A percentile compares a stretch with the other conserved stretches of the same genome.
These are phyloP conservation scores for Harpalus rufipes DNA, from an alignment of 2,888 invertebrate species.

Conservation along the genomic window DNA sequence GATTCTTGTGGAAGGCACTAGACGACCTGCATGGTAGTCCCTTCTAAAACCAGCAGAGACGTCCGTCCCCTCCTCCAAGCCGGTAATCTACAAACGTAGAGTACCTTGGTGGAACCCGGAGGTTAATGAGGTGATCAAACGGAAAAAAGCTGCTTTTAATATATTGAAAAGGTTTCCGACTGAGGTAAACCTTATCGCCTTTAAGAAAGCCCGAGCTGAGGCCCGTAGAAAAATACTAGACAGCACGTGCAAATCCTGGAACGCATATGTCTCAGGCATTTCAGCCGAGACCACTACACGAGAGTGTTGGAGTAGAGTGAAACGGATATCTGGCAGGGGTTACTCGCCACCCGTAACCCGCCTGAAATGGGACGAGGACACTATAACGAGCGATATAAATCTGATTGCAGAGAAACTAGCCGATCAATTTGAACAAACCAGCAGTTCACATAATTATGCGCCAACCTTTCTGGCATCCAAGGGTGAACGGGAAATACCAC, in stretches of 20 bases:
- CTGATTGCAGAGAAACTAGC: no score
- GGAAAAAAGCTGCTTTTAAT: not conserved
- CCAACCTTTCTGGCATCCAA: no score
- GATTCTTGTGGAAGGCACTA: not conserved
- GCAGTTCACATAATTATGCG: no score
- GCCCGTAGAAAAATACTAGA: not conserved
- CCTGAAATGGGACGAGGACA: not conserved
- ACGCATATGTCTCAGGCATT: not conserved
- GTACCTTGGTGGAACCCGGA: not conserved
- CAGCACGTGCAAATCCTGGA: not conserved
- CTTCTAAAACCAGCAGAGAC: not conserved
- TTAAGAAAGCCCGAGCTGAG: not conserved
- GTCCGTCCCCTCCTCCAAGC: not conserved
- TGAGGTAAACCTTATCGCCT: not conserved
- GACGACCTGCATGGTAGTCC: not conserved
- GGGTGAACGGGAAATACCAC: no score
- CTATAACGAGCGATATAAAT: not conserved
- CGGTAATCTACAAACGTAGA: not conserved
- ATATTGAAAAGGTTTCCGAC: not conserved
- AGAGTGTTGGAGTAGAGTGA: not conserved
- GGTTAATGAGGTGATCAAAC: not conserved
- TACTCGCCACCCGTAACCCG: not conserved
- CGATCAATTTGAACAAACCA: no score
- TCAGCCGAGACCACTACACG: not conserved
- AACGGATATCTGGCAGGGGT: not conserved